A percentile compares a stretch with the other conserved stretches of the same genome.
These are phyloP conservation scores for Cheilinus undulatus DNA, from an alignment of 2,113 vertebrate genomes.

Conservation along the genomic window DNA sequence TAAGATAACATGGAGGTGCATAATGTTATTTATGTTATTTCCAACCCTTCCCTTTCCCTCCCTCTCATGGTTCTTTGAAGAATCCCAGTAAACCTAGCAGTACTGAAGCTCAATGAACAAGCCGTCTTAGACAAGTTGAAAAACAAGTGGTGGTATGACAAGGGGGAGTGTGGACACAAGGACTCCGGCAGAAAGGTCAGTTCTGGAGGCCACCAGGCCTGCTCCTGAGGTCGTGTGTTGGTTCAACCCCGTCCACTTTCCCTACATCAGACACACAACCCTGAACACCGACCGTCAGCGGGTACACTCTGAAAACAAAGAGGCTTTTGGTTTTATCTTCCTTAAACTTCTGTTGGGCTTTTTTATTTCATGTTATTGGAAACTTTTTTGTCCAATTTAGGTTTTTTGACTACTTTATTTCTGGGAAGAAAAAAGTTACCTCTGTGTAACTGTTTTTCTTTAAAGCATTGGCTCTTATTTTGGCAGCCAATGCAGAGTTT, in stretches of 20 bases:
- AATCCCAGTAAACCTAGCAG: constrained; percentile 99
- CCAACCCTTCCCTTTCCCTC: constrained; percentile 68
- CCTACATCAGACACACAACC: constrained; percentile 5
- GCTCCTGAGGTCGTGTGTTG: constrained; percentile 65
- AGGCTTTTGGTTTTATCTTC: not conserved
- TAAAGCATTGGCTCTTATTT: not conserved
- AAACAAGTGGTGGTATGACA: constrained; percentile 99
- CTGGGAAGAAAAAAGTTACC: too few species aligned
- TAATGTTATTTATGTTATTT: constrained; percentile 99
- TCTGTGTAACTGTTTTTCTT: too few species aligned
- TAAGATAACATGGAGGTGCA: constrained; percentile 97
- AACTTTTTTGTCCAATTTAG: too few species aligned
- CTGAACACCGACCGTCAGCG: constrained; percentile 5
- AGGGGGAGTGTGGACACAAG: constrained; percentile 98
- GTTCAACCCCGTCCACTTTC: constrained; percentile 32
- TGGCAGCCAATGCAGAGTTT: too few species aligned
- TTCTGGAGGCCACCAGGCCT: constrained; percentile 76
- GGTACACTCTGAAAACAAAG: constrained; percentile 60
- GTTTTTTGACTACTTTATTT: too few species aligned
- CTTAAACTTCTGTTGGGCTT: not conserved
- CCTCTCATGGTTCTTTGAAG: constrained; percentile 85
- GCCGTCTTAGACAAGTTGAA: constrained; percentile 99
- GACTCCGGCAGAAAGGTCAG: constrained; percentile 99
- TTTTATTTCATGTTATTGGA: not conserved
- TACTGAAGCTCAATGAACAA: constrained; percentile 99